Percentiles rank a stretch among this genome's conserved stretches.
phyloP scores from a whole-genome alignment of 2,113 vertebrate genomes.

The Meriones unguiculatus region DNA sequence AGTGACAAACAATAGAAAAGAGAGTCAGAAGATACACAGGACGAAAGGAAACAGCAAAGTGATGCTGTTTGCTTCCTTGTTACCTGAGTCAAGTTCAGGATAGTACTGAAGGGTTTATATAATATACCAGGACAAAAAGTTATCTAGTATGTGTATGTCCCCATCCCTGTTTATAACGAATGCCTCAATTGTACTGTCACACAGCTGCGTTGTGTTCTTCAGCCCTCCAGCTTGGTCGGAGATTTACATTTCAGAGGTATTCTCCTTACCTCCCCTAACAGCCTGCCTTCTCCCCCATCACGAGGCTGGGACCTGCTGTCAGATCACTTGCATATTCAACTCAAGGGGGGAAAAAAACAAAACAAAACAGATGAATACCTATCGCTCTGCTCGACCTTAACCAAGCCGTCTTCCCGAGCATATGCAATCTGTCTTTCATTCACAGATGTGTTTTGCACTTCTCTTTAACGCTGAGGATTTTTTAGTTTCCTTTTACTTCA shows the following conservation, averaged over 20 bases:
- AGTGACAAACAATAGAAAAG: not conserved
- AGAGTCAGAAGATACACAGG: not conserved
- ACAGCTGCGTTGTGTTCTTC: not conserved
- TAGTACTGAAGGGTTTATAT: not conserved
- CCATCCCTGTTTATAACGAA: not conserved
- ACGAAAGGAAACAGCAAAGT: not conserved
- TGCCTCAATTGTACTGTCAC: not conserved
- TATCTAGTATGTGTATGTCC: not conserved
- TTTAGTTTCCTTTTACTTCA: slow-evolving; percentile 67
- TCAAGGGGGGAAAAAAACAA: not conserved
- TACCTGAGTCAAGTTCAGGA: not conserved
- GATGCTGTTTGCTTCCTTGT: not conserved
- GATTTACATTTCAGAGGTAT: not conserved
- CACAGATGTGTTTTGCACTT: slow-evolving; percentile 78
- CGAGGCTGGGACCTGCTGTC: slow-evolving; percentile 13
- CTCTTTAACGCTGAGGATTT: slow-evolving; percentile 76
- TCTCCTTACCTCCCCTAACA: slow-evolving; percentile 56
- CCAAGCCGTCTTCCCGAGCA: slow-evolving; percentile 47
- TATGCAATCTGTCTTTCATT: slow-evolving; percentile 85
- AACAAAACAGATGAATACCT: slow-evolving; percentile 54
- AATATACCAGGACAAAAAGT: not conserved
- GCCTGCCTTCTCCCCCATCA: slow-evolving; percentile 55
- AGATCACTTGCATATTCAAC: not conserved
- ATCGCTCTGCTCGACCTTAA: slow-evolving; percentile 74
- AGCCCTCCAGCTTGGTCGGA: not conserved